Evolutionary conservation across 1,140 invertebrate genomes (phyloP).

Genomic region (Lysiphlebus fabarum): DNA sequence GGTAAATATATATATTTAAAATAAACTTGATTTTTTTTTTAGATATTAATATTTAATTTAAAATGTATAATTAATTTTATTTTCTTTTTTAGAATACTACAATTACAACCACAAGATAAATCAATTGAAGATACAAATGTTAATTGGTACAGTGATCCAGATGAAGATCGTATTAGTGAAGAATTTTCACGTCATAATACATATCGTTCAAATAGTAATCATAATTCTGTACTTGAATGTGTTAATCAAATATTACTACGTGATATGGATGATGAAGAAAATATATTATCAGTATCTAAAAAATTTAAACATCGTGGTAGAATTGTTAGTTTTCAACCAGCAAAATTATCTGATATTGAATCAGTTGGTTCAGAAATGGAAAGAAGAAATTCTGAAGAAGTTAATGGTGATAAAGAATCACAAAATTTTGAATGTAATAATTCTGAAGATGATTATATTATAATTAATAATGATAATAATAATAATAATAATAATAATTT

Average conservation of each 20-base stretch:
- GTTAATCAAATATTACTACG: slow-evolving; percentile 71
- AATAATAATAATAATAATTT: neutral
- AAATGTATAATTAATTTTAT: slow-evolving; percentile 11
- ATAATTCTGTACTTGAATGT: slow-evolving; percentile 73
- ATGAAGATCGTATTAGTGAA: slow-evolving; percentile 64
- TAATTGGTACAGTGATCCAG: slow-evolving; percentile 72
- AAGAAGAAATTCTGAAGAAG: slow-evolving; percentile 50
- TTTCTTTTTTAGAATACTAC: slow-evolving; percentile 33
- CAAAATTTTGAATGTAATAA: slow-evolving; percentile 31
- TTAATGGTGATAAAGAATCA: slow-evolving; percentile 24
- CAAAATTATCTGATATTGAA: slow-evolving; percentile 51
- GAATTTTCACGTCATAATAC: slow-evolving; percentile 48
- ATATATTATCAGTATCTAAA: slow-evolving; percentile 41
- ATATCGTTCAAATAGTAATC: slow-evolving; percentile 56
- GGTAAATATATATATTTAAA: slow-evolving; percentile 15
- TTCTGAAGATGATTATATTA: slow-evolving; percentile 45
- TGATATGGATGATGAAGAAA: slow-evolving; percentile 56
- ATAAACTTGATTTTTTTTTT: too few species aligned
- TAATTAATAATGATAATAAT: slow-evolving; percentile 19
- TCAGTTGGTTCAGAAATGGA: slow-evolving; percentile 54
- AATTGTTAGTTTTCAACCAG: slow-evolving; percentile 50
- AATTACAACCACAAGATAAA: slow-evolving; percentile 59
- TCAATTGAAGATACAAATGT: slow-evolving; percentile 58
- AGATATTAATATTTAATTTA: neutral
- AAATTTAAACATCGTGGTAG: slow-evolving; percentile 50